phyloP scores from a whole-genome alignment of 2,888 invertebrate species.

The Nomada fucata region DNA sequence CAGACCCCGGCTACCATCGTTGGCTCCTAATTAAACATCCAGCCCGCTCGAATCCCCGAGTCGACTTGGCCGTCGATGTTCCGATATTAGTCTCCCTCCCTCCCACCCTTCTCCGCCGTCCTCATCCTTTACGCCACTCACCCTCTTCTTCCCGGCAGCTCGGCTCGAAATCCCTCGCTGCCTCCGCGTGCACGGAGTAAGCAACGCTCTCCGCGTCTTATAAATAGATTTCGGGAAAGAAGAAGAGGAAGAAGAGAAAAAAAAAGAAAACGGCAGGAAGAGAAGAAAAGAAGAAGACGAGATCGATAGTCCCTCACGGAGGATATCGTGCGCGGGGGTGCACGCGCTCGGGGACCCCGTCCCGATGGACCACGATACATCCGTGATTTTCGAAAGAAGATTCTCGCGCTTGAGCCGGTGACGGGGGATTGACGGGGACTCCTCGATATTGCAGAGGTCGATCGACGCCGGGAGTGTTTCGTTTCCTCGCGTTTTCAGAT shows the following conservation, averaged over 20 bases:
- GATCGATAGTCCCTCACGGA: slow-evolving; percentile 63
- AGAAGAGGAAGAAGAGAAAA: slow-evolving; percentile 24
- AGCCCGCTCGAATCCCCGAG: slow-evolving; percentile 80
- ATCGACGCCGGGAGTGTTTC: too few relatives aligned
- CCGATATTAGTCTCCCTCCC: slow-evolving; percentile 82
- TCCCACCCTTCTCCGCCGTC: slow-evolving; percentile 19
- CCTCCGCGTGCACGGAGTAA: slow-evolving; percentile 61
- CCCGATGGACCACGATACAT: background rate
- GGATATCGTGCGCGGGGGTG: slow-evolving; percentile 58
- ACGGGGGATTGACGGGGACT: background rate
- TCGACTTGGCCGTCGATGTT: slow-evolving; percentile 82
- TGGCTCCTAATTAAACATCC: slow-evolving; percentile 84
- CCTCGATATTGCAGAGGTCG: background rate
- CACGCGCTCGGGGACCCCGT: slow-evolving; percentile 13
- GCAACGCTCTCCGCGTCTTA: slow-evolving; percentile 66
- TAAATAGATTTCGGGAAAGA: slow-evolving; percentile 70
- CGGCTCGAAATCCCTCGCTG: slow-evolving; percentile 53
- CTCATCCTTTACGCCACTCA: slow-evolving; percentile 35
- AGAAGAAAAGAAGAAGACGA: slow-evolving; percentile 27
- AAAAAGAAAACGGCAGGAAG: slow-evolving; percentile 28
- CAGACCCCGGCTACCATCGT: slow-evolving; percentile 73
- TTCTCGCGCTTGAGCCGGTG: background rate
- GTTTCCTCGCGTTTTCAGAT: background rate
- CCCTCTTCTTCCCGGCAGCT: slow-evolving; percentile 31
- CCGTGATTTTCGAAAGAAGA: slow-evolving; percentile 12